Evolutionary conservation across 2,113 vertebrate species (phyloP).

Genomic region (human (Homo sapiens)): GRCh38 chr12:98359001-98359500

Average conservation of each 20-base stretch:
- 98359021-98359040: neutral
- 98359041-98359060: neutral
- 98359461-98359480: constrained; percentile 49
- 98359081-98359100: too few species aligned
- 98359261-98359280: neutral
- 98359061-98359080: neutral
- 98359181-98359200: neutral
- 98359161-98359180: neutral
- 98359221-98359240: constrained; percentile 4
- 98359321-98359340: neutral
- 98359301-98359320: constrained; percentile 28
- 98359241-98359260: constrained; percentile 6
- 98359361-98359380: neutral
- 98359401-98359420: neutral
- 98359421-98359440: constrained; percentile 64
- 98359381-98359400: constrained; percentile 24
- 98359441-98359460: constrained; percentile 47
- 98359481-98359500: constrained; percentile 58
- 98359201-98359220: neutral
- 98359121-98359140: neutral
- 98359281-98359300: constrained; percentile 13
- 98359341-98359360: neutral
- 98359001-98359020: neutral
- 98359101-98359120: neutral
- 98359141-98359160: neutral